Percentiles rank a stretch among this genome's conserved stretches.
phyloP scores from a whole-genome alignment of 2,888 invertebrate genomes.

The Enchytraeus crypticus region DNA sequence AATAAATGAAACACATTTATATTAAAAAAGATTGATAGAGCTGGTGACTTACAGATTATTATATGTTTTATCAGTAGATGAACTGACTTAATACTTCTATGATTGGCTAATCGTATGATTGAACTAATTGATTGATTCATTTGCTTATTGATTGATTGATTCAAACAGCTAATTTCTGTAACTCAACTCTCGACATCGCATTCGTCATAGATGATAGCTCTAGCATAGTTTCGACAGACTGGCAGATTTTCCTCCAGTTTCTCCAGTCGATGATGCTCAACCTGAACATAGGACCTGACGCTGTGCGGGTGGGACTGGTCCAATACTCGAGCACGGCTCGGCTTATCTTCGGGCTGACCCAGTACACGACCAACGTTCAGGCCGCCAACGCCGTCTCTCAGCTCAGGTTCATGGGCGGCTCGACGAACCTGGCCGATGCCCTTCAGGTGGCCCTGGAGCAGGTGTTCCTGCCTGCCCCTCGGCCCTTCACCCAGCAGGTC shows the following conservation, averaged over 20 bases:
- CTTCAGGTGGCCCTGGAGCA: background rate
- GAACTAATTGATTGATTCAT: too few species aligned
- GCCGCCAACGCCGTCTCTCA: background rate
- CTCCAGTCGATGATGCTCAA: background rate
- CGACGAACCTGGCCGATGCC: constrained; percentile 2
- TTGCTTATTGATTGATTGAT: too few species aligned
- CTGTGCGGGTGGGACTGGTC: background rate
- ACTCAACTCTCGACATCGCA: background rate
- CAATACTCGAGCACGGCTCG: background rate
- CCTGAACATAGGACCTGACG: background rate
- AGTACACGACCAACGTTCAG: background rate
- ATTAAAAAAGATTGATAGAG: too few species aligned
- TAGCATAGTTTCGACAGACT: background rate
- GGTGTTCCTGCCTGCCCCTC: background rate
- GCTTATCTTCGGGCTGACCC: background rate
- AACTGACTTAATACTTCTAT: too few species aligned
- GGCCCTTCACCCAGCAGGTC: background rate
- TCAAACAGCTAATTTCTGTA: background rate
- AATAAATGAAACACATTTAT: too few species aligned
- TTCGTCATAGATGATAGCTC: constrained; percentile 4
- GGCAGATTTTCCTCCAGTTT: background rate
- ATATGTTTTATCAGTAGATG: too few species aligned
- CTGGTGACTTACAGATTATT: too few species aligned
- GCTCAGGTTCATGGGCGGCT: background rate
- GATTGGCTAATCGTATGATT: too few species aligned